Evolutionary conservation across 1,140 invertebrate genomes (phyloP), one percentile per base, ranked within the genome.

Genomic region (Hesperophylax magnus): DNA sequence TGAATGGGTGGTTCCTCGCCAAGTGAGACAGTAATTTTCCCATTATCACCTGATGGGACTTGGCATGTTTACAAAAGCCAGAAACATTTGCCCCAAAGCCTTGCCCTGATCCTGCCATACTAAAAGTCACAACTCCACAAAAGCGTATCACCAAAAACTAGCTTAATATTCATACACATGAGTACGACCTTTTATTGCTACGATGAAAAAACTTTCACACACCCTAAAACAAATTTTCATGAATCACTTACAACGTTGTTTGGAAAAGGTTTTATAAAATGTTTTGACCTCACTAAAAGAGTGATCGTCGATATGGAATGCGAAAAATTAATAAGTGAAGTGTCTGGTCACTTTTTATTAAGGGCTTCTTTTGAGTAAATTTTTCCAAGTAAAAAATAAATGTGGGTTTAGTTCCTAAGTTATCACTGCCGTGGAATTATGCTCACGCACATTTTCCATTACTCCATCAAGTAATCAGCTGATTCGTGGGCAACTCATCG

Each of bases 371-470:
- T 47, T 14, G 3, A 47, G 39, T 47, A 47, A 47, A 47, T 47
- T 11, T 14, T 61, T 61, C 4, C 7, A 9, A 22, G 63, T n/a
- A 47, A 14, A 31, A 27, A 67, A 17, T 72, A 53, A 72, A 22
- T 20, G 69, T 52, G 9, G 20, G 69, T 72, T 72, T n/a, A 53
- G 34, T 72, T 17, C 69, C 39, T 72, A 47, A 77, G 67, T 81
- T 81, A 81, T 81, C 80, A 72, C 80, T 74, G 71, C 72, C 61
- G 31, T 56, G 60, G 54, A 56, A 80, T 83, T 83, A 83, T 58
- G 56, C 65, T 80, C 82, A 83, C 82, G 82, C 82, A 83, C 82
- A 83, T 80, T 80, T 80, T 83, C 82, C 82, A 83, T 83, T 83
- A 83, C 69, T 79, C 74, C 82, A 80, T 80, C 79, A 80, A 80